phyloP scores from a whole-genome alignment of 2,888 invertebrate species.

The Tupiocoris notatus region DNA sequence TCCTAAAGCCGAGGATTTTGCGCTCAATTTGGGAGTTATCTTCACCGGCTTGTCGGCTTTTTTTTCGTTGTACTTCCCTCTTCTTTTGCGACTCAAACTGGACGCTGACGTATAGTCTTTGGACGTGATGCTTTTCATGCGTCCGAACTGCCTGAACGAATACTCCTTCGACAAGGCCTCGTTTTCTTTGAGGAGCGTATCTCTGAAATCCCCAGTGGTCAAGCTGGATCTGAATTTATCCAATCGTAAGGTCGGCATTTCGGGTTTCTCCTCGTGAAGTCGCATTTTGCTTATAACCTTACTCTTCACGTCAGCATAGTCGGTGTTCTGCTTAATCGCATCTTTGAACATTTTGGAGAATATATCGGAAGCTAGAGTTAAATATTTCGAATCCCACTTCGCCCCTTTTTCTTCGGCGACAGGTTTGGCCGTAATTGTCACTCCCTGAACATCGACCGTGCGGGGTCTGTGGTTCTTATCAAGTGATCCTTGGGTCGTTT shows the following conservation, averaged over 20 bases:
- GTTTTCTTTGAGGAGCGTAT: neutral
- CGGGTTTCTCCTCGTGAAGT: no score
- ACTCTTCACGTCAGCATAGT: no score
- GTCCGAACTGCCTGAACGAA: neutral
- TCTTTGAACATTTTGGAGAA: conserved; percentile 27
- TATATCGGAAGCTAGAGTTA: conserved; percentile 23
- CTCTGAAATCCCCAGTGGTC: no score
- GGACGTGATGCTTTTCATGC: neutral
- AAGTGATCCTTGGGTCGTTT: neutral
- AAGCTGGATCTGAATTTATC: no score
- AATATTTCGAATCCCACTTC: conserved; percentile 28
- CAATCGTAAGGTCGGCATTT: no score
- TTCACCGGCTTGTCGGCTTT: neutral
- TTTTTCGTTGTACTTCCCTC: neutral
- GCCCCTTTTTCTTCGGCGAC: neutral
- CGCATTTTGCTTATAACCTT: no score
- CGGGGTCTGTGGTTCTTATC: neutral
- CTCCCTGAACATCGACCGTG: no score
- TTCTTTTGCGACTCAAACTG: neutral
- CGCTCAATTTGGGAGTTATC: neutral
- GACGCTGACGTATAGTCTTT: neutral
- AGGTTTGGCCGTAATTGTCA: no score
- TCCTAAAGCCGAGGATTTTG: neutral
- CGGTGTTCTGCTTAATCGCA: no score
- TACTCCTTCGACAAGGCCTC: neutral